These are phyloP conservation scores for Cephus spinipes DNA, from an alignment of 2,888 invertebrate species.

Conservation along the genomic window DNA sequence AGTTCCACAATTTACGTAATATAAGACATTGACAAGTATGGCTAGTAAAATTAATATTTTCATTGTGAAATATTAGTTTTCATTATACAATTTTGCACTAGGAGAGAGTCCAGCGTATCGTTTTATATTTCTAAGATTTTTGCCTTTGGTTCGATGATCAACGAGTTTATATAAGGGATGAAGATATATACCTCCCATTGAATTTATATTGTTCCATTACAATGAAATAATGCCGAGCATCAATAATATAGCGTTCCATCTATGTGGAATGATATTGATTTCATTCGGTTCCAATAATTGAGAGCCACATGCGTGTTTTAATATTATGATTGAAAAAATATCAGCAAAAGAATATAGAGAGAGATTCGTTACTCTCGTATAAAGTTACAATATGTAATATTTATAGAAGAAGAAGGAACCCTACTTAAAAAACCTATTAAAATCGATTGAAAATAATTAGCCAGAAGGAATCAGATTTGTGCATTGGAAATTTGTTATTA, in stretches of 20 bases:
- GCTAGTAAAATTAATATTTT: background rate
- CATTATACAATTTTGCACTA: constrained; percentile 12
- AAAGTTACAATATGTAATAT: no score
- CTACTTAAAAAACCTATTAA: no score
- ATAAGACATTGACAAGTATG: background rate
- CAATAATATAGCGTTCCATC: constrained; percentile 15
- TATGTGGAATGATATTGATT: background rate
- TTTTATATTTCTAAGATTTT: background rate
- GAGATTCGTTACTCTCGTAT: no score
- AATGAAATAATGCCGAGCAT: constrained; percentile 21
- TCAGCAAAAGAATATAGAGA: background rate
- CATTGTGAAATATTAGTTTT: background rate
- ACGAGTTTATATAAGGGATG: constrained; percentile 16
- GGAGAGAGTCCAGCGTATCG: background rate
- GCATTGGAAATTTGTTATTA: no score
- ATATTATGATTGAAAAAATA: background rate
- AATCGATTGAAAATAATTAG: no score
- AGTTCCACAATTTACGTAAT: background rate
- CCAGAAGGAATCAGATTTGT: no score
- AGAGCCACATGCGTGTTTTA: background rate
- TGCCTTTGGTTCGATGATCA: constrained; percentile 20
- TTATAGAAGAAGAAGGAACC: no score
- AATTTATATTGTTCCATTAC: constrained; percentile 36
- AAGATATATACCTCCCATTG: background rate
- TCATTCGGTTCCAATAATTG: background rate